Conservation (phyloP, 2,888 invertebrate genomes). For the Trissonchulus latispiculum region DNA sequence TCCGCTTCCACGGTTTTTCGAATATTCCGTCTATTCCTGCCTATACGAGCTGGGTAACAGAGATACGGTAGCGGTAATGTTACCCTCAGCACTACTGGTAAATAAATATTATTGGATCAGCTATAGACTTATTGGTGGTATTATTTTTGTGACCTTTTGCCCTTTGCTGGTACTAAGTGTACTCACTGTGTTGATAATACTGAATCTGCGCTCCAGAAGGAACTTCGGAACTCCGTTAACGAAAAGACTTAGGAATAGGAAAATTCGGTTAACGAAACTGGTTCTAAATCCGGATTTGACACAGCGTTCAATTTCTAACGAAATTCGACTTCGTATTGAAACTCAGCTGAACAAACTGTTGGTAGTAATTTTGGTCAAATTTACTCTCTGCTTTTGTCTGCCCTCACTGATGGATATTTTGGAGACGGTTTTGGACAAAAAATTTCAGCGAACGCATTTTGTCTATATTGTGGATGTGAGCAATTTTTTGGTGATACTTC, state of each 20-base stretch:
- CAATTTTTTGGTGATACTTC: not conserved
- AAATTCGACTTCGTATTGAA: not conserved
- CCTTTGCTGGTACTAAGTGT: not conserved
- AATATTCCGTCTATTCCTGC: not conserved
- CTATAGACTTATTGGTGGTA: not conserved
- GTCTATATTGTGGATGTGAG: not conserved
- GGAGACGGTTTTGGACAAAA: not conserved
- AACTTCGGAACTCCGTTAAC: not conserved
- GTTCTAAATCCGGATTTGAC: too few species aligned
- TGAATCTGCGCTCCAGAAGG: not conserved
- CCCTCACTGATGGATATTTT: not conserved
- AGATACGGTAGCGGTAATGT: not conserved
- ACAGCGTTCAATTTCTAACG: not conserved
- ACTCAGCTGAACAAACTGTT: not conserved
- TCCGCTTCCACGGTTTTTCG: not conserved
- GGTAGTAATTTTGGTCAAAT: not conserved
- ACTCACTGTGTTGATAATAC: not conserved
- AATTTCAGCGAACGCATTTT: not conserved
- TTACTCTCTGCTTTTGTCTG: not conserved
- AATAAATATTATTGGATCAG: not conserved
- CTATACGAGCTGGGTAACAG: not conserved
- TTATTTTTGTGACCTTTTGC: not conserved
- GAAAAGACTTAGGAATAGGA: too few species aligned
- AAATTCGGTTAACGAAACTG: not conserved
- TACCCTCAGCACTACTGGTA: not conserved